Evolutionary conservation across 1,140 invertebrate species (phyloP).

Genomic region (Manduca sexta): DNA sequence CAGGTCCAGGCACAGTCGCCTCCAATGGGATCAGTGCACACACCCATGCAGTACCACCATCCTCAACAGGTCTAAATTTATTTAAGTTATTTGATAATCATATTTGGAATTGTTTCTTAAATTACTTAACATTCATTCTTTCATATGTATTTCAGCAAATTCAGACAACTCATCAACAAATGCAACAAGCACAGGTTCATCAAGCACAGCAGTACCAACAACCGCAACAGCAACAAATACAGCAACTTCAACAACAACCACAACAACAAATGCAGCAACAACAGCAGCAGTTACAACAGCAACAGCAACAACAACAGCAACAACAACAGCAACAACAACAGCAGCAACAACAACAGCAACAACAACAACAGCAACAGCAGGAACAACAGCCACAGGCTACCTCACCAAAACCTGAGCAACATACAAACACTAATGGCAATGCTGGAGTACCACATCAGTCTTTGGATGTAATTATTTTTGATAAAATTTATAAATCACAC

Average conservation of each 20-base stretch:
- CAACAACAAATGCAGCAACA: constrained; percentile 55
- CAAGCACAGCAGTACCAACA: constrained; percentile 54
- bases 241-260: constrained; percentile 35
- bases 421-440: constrained; percentile 45
- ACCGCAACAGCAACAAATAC: constrained; percentile 45
- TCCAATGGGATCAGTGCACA: constrained; percentile 50
- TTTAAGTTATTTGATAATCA: no score
- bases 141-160: no score
- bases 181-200: constrained; percentile 44
- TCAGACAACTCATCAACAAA: constrained; percentile 39
- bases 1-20: constrained; percentile 56
- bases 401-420: constrained; percentile 37
- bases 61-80: constrained; percentile 42
- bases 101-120: not conserved
- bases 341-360: constrained; percentile 56
- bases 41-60: constrained; percentile 62
- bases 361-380: constrained; percentile 37
- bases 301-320: constrained; percentile 44
- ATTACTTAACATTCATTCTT: no score
- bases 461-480: constrained; percentile 38
- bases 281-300: constrained; percentile 36
- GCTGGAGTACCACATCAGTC: constrained; percentile 53
- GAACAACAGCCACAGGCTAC: constrained; percentile 29
- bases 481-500: no score
- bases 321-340: constrained; percentile 60